Conservation (phyloP, 1,140 invertebrate genomes). For the Eurosta solidaginis region DNA sequence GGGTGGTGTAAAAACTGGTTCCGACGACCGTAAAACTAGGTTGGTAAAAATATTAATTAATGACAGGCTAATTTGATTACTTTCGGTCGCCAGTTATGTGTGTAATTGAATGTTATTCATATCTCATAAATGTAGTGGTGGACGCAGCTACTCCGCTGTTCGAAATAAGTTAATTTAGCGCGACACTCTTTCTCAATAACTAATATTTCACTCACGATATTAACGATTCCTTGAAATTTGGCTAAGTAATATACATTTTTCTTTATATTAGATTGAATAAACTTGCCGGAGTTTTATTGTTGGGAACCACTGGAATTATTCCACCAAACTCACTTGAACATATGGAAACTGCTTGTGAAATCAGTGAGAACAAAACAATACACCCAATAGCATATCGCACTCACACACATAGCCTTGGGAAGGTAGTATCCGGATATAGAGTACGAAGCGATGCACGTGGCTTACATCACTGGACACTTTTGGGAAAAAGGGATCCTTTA, state of each 20-base stretch:
- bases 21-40: too few species aligned
- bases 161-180: too few species aligned
- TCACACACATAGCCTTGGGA: conserved; percentile 88
- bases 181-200: too few species aligned
- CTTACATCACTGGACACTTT: conserved; percentile 75
- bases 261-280: conserved; percentile 67
- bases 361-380: conserved; percentile 81
- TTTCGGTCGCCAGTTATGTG: too few species aligned
- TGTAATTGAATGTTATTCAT: too few species aligned
- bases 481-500: conserved; percentile 91
- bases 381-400: conserved; percentile 94
- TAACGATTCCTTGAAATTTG: too few species aligned
- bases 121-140: too few species aligned
- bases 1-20: too few species aligned
- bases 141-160: too few species aligned
- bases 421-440: conserved; percentile 86
- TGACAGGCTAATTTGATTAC: too few species aligned
- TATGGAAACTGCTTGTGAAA: conserved; percentile 86
- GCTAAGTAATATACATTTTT: not conserved
- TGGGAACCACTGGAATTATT: conserved; percentile 83
- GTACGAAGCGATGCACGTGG: conserved; percentile 67
- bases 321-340: conserved; percentile 72
- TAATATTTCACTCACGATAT: too few species aligned
- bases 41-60: too few species aligned
- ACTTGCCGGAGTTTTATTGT: conserved; percentile 83